These are phyloP conservation scores for Poecilia latipinna DNA, from an alignment of 2,113 vertebrate species.

Conservation along the genomic window DNA sequence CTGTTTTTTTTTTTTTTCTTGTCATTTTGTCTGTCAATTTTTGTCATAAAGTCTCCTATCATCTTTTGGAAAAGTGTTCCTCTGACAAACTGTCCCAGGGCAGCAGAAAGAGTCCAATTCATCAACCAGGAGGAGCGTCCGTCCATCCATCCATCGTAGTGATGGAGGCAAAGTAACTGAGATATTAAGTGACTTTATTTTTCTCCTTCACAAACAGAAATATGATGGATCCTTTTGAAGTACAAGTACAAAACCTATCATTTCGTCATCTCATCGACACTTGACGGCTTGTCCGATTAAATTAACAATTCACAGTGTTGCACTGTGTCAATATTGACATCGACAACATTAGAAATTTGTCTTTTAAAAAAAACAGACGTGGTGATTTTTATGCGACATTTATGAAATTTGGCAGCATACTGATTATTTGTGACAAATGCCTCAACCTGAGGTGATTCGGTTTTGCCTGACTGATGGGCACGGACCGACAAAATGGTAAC, in stretches of 20 bases:
- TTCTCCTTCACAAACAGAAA: conserved; percentile 36
- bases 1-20: too few species aligned
- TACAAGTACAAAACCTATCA: neutral
- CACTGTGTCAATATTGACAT: too few species aligned
- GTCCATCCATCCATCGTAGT: conserved; percentile 13
- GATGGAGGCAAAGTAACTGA: conserved; percentile 32
- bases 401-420: conserved; percentile 30
- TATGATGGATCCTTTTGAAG: conserved; percentile 44
- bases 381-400: conserved; percentile 30
- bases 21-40: too few species aligned
- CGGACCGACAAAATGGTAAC: conserved; percentile 19
- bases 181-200: conserved; percentile 42
- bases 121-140: conserved; percentile 61
- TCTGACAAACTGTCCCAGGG: conserved; percentile 19
- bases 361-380: neutral
- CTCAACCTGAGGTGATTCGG: conserved; percentile 18
- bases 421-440: conserved; percentile 26
- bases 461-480: conserved; percentile 21
- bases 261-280: conserved; percentile 47
- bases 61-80: conserved; percentile 24
- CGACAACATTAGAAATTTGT: neutral
- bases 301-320: conserved; percentile 9
- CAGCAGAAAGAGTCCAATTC: conserved; percentile 65
- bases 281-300: conserved; percentile 17
- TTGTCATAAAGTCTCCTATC: conserved; percentile 11